phyloP scores from a whole-genome alignment of 2,797 vertebrate genomes.

The Emys orbicularis region DNA sequence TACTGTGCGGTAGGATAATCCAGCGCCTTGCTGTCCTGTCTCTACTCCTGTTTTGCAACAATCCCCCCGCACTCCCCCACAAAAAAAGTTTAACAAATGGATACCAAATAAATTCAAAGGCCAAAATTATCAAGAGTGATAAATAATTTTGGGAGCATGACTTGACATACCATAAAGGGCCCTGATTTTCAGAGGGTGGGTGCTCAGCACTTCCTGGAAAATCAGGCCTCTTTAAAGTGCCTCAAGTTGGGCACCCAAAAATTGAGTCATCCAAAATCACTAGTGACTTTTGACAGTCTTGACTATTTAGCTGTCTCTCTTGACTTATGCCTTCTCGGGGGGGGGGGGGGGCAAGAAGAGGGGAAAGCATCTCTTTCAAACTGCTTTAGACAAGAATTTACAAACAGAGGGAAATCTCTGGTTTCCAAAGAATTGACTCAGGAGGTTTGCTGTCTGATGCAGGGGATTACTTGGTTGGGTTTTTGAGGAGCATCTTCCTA shows the following conservation, averaged over 20 bases:
- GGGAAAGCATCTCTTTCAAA: not conserved
- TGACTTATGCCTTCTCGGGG: not conserved
- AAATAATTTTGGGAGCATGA: not conserved
- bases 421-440: not conserved
- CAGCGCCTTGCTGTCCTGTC: not conserved
- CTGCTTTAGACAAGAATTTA: not conserved
- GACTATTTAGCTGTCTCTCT: not conserved
- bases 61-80: not conserved
- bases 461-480: not conserved
- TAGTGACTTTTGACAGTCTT: not conserved
- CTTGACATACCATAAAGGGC: not conserved
- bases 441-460: not conserved
- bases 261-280: accelerated
- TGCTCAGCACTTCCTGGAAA: too few relatives aligned
- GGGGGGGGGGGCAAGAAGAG: not conserved
- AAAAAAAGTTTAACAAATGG: not conserved
- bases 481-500: not conserved
- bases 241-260: not conserved
- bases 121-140: not conserved
- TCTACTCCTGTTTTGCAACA: not conserved
- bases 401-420: not conserved
- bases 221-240: too few relatives aligned
- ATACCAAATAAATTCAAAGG: not conserved
- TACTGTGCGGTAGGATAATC: not conserved
- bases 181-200: not conserved